Conservation (phyloP, 2,797 vertebrate species). For the Ctenochaetus hawaiiensis region DNA sequence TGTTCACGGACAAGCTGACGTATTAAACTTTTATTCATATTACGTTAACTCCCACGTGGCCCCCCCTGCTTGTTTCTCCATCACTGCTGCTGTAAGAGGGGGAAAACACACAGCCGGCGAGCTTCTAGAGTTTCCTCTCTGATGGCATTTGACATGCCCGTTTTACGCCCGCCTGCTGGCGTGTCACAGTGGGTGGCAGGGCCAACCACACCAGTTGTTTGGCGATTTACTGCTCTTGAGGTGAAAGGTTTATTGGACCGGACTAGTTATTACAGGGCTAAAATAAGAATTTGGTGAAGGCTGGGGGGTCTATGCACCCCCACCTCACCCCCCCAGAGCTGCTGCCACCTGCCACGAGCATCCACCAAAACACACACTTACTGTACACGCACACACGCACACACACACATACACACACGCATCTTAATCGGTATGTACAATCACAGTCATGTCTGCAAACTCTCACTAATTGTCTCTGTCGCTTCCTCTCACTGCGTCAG, state of each 20-base stretch:
- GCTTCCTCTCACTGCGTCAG: background rate
- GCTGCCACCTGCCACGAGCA: slow-evolving; percentile 65
- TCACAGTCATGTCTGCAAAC: slow-evolving; percentile 4
- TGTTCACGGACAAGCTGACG: too few relatives aligned
- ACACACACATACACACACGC: too few relatives aligned
- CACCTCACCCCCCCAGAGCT: slow-evolving; percentile 10
- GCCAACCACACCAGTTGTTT: slow-evolving; percentile 83
- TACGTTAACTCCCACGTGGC: too few relatives aligned
- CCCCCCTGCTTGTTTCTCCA: slow-evolving; percentile 35
- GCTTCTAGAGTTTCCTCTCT: slow-evolving; percentile 82
- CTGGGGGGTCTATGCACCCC: slow-evolving; percentile 60
- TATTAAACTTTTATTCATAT: too few relatives aligned
- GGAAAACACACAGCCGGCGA: slow-evolving; percentile 49
- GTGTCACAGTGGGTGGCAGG: slow-evolving; percentile 85
- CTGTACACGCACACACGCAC: slow-evolving; percentile 29
- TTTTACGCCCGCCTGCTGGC: slow-evolving; percentile 77
- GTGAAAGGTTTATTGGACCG: slow-evolving; percentile 84
- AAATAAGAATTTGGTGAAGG: slow-evolving; percentile 80
- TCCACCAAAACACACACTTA: slow-evolving; percentile 51
- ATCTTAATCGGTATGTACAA: slow-evolving; percentile 34
- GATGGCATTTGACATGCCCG: slow-evolving; percentile 83
- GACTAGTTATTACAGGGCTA: slow-evolving; percentile 83
- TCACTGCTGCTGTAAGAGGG: slow-evolving; percentile 21
- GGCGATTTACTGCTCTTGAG: slow-evolving; percentile 79
- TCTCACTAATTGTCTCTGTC: slow-evolving; percentile 2